Evolutionary conservation across 2,888 invertebrate species (phyloP), one percentile per base, ranked within the genome.

Genomic region (Macrostomum cliftonense): DNA sequence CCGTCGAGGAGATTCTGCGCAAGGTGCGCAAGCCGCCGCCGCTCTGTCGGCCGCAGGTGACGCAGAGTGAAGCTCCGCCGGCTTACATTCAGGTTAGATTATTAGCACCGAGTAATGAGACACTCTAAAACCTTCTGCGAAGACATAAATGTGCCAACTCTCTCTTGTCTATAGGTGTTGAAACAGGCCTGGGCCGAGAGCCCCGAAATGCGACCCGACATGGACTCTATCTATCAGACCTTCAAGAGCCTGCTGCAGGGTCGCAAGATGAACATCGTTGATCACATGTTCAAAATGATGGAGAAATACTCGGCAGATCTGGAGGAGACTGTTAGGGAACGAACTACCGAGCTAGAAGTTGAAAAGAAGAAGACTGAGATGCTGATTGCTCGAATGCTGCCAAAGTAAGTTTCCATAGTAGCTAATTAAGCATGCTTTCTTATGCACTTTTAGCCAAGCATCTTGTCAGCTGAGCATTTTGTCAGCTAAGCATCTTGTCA

Each of bases 1-100:
- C 83, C 19, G 81, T 85, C 1, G 84, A 85, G 74, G 69, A 67
- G 51, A 64, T 70, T 17, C 57, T 70, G 16, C 57, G 59, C 39
- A 68, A 67, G 56, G 53, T 70, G 14, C 54, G 57, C 20, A 65
- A 66, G 50, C 68, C 70, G 21, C 89, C 89, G 44, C 89, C 89
- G 0, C 72, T 91, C 59, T 83, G 88, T 60, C 77, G 91, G 47
- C 91, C 91, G 2, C 43, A 51, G 36, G 51, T 51, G 5, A 85
- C 86, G 57, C 85, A 88, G 73, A 83, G 86, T 46, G 84, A 87
- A 16, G 87, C 88, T 28, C 88, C 88, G 48, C 87, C 88, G 12
- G 85, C 88, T 72, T 89, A 87, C 52, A 87, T 89, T 28, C 68
- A 70, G 55, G 28, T 28, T 7, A 28, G 9, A 28, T 28, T 28